These are phyloP conservation scores for Cyanoderma ruficeps DNA, from an alignment of 2,113 vertebrate species.

Conservation along the genomic window DNA sequence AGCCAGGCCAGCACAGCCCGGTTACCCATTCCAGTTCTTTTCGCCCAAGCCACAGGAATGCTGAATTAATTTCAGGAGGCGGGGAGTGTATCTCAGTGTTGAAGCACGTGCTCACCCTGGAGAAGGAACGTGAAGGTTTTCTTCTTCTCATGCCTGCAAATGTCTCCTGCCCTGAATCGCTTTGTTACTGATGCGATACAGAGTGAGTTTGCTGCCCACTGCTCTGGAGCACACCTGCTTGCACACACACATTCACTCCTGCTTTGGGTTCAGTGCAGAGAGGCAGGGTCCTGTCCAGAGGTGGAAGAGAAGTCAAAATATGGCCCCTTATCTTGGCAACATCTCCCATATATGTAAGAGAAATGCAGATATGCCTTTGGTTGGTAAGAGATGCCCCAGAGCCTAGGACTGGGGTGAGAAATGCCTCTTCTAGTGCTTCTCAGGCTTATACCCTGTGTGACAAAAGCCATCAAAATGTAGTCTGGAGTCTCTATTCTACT, in stretches of 20 bases:
- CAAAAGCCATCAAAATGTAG: background rate
- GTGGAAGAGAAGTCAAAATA: background rate
- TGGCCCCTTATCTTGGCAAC: background rate
- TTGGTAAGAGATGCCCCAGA: background rate
- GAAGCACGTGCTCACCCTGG: background rate
- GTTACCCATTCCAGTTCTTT: background rate
- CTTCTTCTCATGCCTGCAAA: background rate
- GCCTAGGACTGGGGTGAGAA: background rate
- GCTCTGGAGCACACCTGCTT: background rate
- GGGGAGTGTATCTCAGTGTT: constrained; percentile 19
- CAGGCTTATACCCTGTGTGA: background rate
- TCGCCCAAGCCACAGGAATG: constrained; percentile 37
- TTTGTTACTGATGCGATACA: background rate
- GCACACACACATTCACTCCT: background rate
- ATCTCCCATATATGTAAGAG: background rate
- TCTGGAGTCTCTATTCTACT: background rate
- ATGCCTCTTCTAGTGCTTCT: background rate
- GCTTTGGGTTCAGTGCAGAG: background rate
- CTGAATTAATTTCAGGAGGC: constrained; percentile 66
- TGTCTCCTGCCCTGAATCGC: background rate
- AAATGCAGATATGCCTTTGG: background rate
- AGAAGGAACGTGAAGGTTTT: constrained; percentile 54
- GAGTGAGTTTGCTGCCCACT: background rate
- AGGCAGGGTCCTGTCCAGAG: background rate
- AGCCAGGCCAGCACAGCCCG: background rate